Evolutionary conservation across 2,113 vertebrate genomes (phyloP).

Genomic region (Cebidichthys violaceus): DNA sequence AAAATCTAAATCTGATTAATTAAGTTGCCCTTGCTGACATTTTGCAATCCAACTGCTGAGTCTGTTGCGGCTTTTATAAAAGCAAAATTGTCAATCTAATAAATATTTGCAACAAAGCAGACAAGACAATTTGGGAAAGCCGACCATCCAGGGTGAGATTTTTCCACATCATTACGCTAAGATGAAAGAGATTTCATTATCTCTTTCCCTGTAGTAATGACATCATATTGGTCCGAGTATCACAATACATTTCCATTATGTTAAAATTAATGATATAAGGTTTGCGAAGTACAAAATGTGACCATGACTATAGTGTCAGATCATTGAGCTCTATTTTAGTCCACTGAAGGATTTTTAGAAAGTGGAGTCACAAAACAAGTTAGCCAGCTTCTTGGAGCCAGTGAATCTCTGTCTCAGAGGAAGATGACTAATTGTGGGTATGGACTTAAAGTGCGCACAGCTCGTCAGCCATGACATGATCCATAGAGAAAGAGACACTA

Average conservation of each 20-base stretch:
- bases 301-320: not conserved
- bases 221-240: conserved; percentile 45
- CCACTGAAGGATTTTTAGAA: conserved; percentile 23
- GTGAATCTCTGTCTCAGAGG: conserved; percentile 16
- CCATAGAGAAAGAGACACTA: not conserved
- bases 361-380: not conserved
- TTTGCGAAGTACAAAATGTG: not conserved
- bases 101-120: conserved; percentile 17
- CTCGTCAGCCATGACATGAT: not conserved
- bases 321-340: conserved; percentile 1
- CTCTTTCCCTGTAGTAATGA: conserved; percentile 42
- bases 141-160: not conserved
- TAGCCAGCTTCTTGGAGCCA: conserved; percentile 5
- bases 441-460: not conserved
- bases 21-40: conserved; percentile 5
- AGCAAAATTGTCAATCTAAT: not conserved
- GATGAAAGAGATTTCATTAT: conserved; percentile 54
- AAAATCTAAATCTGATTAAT: conserved; percentile 20
- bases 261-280: conserved; percentile 6
- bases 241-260: conserved; percentile 38
- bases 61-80: not conserved
- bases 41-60: not conserved
- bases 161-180: conserved; percentile 47
- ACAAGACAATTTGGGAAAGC: conserved; percentile 10
- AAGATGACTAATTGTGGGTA: conserved; percentile 20